Conservation (phyloP, 2,113 vertebrate species). For the Pollimyrus isidori region DNA sequence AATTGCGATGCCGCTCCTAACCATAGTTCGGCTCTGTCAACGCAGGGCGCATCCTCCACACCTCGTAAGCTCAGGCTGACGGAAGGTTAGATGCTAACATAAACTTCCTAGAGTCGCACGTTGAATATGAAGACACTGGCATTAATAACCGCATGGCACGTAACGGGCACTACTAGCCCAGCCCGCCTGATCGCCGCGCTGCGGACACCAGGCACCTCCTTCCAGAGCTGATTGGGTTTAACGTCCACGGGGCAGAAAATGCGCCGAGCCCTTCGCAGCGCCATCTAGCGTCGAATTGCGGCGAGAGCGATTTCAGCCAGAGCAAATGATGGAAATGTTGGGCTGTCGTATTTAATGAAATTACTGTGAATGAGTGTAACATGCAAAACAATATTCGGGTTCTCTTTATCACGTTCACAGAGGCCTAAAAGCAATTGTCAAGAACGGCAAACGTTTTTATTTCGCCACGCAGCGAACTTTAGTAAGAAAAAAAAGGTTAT, state of each 20-base stretch:
- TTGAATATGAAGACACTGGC: neutral
- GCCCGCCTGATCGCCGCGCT: conserved; percentile 2
- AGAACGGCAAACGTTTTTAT: neutral
- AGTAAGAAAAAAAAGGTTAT: neutral
- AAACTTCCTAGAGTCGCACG: neutral
- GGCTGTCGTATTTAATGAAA: neutral
- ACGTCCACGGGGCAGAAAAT: conserved; percentile 16
- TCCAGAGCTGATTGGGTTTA: conserved; percentile 18
- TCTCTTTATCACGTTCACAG: neutral
- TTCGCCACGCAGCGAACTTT: neutral
- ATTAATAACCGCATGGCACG: neutral
- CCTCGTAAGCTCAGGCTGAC: neutral
- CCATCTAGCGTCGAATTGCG: neutral
- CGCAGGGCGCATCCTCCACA: neutral
- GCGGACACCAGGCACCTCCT: conserved; percentile 23
- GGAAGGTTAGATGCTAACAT: neutral
- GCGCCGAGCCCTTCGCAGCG: conserved; percentile 27
- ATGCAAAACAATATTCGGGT: neutral
- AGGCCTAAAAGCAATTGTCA: neutral
- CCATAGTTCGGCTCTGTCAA: conserved; percentile 30
- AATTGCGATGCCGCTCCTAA: conserved; percentile 9
- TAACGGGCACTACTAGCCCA: neutral
- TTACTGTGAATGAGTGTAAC: neutral
- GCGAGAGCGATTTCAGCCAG: neutral
- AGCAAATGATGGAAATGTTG: neutral